Evolutionary conservation across 1,140 invertebrate species (phyloP).

Genomic region (Pantala flavescens): DNA sequence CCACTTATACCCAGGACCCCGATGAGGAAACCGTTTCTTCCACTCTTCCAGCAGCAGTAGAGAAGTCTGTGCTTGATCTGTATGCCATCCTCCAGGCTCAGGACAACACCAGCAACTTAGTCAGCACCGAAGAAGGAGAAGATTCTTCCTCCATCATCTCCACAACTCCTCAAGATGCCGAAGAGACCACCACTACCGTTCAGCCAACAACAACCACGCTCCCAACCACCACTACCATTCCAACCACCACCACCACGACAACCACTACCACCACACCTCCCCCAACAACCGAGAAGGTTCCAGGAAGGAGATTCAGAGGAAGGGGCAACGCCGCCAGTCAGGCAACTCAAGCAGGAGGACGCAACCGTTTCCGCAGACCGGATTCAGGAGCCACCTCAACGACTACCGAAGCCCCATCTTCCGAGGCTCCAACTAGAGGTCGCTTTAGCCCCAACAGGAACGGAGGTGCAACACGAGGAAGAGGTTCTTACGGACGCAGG

Average conservation of each 20-base stretch:
- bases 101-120: constrained; percentile 3
- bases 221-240: not conserved
- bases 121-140: not conserved
- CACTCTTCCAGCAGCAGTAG: not conserved
- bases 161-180: not conserved
- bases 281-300: not conserved
- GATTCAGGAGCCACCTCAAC: not conserved
- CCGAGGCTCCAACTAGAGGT: not conserved
- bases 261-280: not conserved
- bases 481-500: not conserved
- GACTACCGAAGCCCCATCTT: not conserved
- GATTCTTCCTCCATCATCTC: not conserved
- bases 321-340: constrained; percentile 5
- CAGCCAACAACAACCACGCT: not conserved
- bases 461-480: not conserved
- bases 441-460: not conserved
- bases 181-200: not conserved
- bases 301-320: not conserved
- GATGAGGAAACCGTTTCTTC: not conserved
- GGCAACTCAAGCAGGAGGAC: not conserved
- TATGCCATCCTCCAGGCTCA: constrained; percentile 13
- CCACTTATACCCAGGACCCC: not conserved
- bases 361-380: not conserved
- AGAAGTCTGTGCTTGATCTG: constrained; percentile 7
- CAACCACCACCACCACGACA: constrained; percentile 12